phyloP scores from a whole-genome alignment of 1,140 invertebrate genomes.

The Procambarus virginalis region DNA sequence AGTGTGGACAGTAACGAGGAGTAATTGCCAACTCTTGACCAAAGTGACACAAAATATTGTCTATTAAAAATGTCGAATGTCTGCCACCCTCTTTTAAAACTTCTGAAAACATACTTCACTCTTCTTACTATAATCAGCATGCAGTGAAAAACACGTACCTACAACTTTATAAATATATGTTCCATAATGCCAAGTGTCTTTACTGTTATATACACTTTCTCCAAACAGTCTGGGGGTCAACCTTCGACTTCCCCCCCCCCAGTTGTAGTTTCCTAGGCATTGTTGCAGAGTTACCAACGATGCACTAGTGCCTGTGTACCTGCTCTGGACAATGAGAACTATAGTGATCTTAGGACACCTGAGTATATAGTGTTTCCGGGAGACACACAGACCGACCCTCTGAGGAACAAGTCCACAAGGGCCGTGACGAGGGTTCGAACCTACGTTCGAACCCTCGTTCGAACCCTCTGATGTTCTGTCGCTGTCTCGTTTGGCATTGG shows the following conservation, averaged over 20 bases:
- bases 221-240: background rate
- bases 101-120: background rate
- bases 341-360: background rate
- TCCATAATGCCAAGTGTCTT: background rate
- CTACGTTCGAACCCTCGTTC: too few species aligned
- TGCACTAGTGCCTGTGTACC: constrained; percentile 8
- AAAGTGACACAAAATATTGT: too few species aligned
- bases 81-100: background rate
- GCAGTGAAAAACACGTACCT: background rate
- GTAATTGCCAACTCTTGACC: background rate
- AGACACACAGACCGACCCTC: too few species aligned
- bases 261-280: background rate
- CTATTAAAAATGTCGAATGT: background rate
- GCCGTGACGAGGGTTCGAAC: too few species aligned
- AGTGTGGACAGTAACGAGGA: background rate
- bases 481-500: background rate
- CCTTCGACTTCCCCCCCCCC: background rate
- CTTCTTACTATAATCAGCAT: background rate
- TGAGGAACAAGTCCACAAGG: too few species aligned
- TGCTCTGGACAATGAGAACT: background rate
- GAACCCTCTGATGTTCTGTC: too few species aligned
- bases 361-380: background rate
- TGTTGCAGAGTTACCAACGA: background rate
- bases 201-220: background rate
- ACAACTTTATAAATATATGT: background rate